Conservation (phyloP, 2,797 vertebrate genomes). For the Phrynocephalus vlangalii region DNA sequence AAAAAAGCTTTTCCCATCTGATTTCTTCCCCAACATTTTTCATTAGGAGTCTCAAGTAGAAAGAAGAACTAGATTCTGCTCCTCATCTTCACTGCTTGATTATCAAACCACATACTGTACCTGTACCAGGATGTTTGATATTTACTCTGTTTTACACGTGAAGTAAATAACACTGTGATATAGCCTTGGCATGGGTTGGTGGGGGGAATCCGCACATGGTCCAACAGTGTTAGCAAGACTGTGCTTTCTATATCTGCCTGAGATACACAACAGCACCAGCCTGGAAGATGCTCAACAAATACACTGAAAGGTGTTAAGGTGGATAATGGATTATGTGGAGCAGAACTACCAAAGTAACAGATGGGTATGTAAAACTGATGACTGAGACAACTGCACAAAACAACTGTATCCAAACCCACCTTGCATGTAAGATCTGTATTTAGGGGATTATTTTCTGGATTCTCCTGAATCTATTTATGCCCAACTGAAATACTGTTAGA, state of each 20-base stretch:
- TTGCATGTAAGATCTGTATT: constrained; percentile 5
- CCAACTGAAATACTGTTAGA: neutral
- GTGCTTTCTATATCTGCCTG: too few species aligned
- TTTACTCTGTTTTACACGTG: neutral
- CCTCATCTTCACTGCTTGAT: neutral
- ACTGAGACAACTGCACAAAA: neutral
- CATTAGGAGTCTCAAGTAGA: neutral
- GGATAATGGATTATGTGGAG: constrained; percentile 19
- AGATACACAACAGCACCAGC: neutral
- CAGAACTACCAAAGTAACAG: constrained; percentile 9
- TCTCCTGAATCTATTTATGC: neutral
- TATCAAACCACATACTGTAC: neutral
- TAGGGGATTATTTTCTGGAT: neutral
- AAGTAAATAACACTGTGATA: neutral
- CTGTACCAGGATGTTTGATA: neutral
- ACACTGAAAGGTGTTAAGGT: constrained; percentile 19
- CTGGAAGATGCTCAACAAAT: constrained; percentile 39
- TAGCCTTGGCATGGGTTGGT: neutral
- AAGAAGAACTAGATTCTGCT: neutral
- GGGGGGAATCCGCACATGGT: too few species aligned
- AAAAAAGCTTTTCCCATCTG: neutral
- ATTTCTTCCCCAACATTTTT: neutral
- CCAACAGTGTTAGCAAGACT: too few species aligned
- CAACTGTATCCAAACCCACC: neutral
- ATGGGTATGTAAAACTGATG: neutral